A percentile compares a stretch with the other conserved stretches of the same genome.
These are phyloP conservation scores for Otus sunia DNA, from an alignment of 2,113 vertebrate genomes.

Conservation along the genomic window DNA sequence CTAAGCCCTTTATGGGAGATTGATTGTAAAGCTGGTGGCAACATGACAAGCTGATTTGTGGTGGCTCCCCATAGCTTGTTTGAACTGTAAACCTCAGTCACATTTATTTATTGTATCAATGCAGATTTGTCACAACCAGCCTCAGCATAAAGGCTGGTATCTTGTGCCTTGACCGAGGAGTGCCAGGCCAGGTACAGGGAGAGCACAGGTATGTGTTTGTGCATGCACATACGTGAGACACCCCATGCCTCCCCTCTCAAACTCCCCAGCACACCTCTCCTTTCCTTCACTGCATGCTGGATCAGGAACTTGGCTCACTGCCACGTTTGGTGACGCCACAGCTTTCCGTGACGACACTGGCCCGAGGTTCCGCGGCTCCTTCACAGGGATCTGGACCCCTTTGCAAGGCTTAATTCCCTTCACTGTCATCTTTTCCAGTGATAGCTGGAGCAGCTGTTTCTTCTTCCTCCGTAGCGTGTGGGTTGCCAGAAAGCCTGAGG, in stretches of 20 bases:
- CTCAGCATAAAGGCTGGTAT: not conserved
- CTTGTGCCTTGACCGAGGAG: not conserved
- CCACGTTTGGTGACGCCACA: not conserved
- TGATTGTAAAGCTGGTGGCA: slow-evolving; percentile 50
- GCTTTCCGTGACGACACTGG: not conserved
- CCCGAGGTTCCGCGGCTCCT: not conserved
- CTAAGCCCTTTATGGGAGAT: slow-evolving; percentile 60
- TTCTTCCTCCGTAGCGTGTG: not conserved
- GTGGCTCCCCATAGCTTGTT: slow-evolving; percentile 47
- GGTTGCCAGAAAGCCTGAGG: slow-evolving; percentile 39
- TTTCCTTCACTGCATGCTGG: accelerated
- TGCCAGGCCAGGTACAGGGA: not conserved
- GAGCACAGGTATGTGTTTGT: not conserved
- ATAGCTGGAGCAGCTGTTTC: slow-evolving; percentile 63
- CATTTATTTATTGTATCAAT: slow-evolving; percentile 45
- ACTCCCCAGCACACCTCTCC: not conserved
- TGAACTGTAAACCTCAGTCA: slow-evolving; percentile 47
- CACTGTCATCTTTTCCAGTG: slow-evolving; percentile 47
- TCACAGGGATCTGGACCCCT: not conserved
- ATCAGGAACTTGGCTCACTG: not conserved
- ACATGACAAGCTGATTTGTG: slow-evolving; percentile 67
- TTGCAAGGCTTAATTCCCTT: not conserved
- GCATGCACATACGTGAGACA: accelerated
- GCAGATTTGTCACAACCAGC: not conserved
- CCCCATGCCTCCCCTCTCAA: accelerated